Base-by-base conservation (phyloP, 2,797 vertebrate genomes). In the Kryptopterus vitreolus region DNA sequence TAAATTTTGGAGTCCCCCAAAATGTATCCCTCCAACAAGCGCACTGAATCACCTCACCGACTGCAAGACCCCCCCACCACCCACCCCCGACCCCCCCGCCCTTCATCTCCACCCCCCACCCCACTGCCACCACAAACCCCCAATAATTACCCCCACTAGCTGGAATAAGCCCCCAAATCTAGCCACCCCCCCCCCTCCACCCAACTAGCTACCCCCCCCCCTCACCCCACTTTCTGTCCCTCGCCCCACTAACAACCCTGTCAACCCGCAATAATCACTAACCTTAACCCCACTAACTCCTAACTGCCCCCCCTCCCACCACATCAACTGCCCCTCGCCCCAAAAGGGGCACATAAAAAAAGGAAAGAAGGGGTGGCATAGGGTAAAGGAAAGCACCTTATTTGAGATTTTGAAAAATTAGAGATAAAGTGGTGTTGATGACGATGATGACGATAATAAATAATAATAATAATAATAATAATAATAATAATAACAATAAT, bases 231-330 rank as follows among this genome's bases (percentile, higher is more conserved):
- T 75, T 75, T 75, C 55, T 61, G 57, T 57, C 57, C 72, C 57
- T 75, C 58, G 24, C 24, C 35, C 58, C 24, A 38, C 33, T 70
- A 59, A 50, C 38, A 62, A 62, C 31, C 52, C 29, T 7, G 5
- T 26, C 57, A 76, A 15, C 35, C n/a, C 58, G 24, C 38, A 48
- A 63, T 31, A 63, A 76, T 50, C 58, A 61, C 73, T 76, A 76
- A 76, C 73, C 58, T 76, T 61, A 62, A 50, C 38, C 43, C 43
- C 59, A 63, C 68, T 35, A 59, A 71, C 77, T 78, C 68, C n/a
- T n/a, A n/a, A n/a, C n/a, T n/a, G n/a, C n/a, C n/a, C n/a, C 75
- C 66, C 71, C 77, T 75, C 58, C 66, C 62, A 68, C 55, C 65
- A 65, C 81, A 29, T 76, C 18, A 59, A 57, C 15, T 53, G 75